These are phyloP conservation scores for Lepidiolamprologus cunningtoni DNA, from an alignment of 2,113 vertebrate genomes.

Conservation along the genomic window DNA sequence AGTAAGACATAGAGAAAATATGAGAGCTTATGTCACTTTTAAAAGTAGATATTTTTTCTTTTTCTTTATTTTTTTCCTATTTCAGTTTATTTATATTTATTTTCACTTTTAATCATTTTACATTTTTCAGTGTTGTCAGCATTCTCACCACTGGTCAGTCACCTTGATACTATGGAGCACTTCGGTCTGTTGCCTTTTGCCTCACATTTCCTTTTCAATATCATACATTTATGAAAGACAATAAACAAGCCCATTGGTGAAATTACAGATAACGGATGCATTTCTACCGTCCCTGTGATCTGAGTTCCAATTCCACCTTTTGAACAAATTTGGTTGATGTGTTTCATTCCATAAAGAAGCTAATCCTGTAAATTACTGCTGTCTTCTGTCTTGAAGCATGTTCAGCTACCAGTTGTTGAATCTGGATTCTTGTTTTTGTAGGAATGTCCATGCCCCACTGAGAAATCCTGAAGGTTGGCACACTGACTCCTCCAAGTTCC, in stretches of 20 bases:
- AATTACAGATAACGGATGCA: not conserved
- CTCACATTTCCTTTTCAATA: not conserved
- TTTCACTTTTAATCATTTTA: not conserved
- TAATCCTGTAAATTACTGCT: not conserved
- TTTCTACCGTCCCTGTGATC: not conserved
- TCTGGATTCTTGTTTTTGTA: not conserved
- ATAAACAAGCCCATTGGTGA: not conserved
- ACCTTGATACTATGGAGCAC: not conserved
- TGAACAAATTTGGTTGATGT: not conserved
- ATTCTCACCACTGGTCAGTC: not conserved
- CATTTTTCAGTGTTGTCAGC: not conserved
- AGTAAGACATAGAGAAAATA: not conserved
- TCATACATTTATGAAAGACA: not conserved
- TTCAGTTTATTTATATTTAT: not conserved
- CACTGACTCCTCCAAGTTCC: not conserved
- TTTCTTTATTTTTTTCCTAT: not conserved
- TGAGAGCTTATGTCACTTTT: not conserved
- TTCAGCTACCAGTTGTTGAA: not conserved
- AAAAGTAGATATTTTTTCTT: not conserved
- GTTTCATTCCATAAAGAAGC: not conserved
- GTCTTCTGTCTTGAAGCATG: not conserved
- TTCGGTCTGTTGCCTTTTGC: not conserved
- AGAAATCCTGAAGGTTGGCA: not conserved
- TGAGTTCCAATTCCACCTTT: not conserved
- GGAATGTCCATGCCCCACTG: not conserved